Base-by-base conservation (phyloP, 2,113 vertebrate species). In the Circaetus cinerascens region DNA sequence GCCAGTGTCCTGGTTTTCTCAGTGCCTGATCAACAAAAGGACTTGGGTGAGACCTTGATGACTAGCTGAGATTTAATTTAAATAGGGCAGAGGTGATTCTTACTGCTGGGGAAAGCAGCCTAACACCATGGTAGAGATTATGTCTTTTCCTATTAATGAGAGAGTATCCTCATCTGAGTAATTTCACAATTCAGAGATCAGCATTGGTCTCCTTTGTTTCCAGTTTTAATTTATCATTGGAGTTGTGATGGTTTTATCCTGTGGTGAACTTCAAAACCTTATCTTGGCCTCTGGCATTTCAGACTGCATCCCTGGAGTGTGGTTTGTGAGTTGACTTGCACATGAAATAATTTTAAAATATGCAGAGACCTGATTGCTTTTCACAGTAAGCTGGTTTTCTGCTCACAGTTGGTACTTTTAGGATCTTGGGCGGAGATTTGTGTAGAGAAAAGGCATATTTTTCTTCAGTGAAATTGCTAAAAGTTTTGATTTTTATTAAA, bases 31-130 rank as follows among this genome's bases (percentile, higher is more conserved):
- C 48, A 84, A 94, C 73, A 79, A n/a, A 82, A 80, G 25, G 23
- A 32, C 82, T 90, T 81, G 73, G 18, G 53, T 63, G 50, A 89
- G 69, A 83, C 72, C 90, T 60, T 66, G 93, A 30, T 89, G 69
- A 76, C 63, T 85, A 62, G 51, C 48, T 77, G 74, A 95, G 79
- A 75, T 89, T 90, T 92, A 90, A 94, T 81, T 78, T 95, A 95
- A 96, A 71, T 78, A 87, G 79, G 73, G 71, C 71, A 87, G 87
- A 90, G 56, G 68, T 83, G 68, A 81, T 66, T 26, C 69, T 63
- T 86, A 43, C 34, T 91, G 74, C 57, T 66, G 85, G 71, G 92
- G 90, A 95, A 95, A 95, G 87, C 81, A 76, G 72, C 77, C 92
- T 93, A 90, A 68, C 43, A 64, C 48, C 3, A 2, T 48, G 40